Evolutionary conservation across 2,797 vertebrate genomes (phyloP).

Genomic region (Acanthis flammea): DNA sequence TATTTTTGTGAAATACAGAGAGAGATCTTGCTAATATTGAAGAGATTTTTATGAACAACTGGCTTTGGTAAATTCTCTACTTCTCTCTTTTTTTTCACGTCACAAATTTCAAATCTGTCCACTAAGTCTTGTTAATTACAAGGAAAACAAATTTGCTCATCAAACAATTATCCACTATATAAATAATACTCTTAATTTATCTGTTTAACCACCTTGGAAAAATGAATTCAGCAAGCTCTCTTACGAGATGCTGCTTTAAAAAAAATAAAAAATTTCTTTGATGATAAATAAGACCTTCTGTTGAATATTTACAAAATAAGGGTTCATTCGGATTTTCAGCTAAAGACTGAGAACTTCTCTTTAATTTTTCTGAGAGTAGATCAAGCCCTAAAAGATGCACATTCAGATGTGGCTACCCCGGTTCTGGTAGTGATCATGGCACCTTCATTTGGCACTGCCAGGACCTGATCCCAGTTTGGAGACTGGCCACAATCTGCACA

Average conservation of each 20-base stretch:
- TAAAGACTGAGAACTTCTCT: not conserved
- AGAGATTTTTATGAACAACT: not conserved
- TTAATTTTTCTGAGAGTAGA: not conserved
- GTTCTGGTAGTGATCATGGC: fast-evolving
- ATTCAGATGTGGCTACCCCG: fast-evolving
- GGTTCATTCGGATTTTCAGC: not conserved
- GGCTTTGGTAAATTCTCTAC: not conserved
- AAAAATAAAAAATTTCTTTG: not conserved
- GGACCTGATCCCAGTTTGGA: not conserved
- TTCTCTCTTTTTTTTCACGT: not conserved
- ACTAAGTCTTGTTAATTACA: not conserved
- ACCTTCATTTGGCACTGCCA: fast-evolving
- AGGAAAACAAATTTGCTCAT: not conserved
- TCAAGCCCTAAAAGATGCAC: not conserved
- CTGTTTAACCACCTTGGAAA: not conserved
- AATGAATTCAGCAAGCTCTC: not conserved
- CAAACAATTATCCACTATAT: not conserved
- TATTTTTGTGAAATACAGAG: not conserved
- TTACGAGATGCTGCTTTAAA: not conserved
- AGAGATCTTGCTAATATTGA: not conserved
- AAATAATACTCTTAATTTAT: not conserved
- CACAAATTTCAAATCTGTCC: not conserved
- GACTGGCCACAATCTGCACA: not conserved
- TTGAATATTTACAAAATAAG: not conserved
- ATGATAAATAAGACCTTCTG: not conserved